Base-by-base conservation (phyloP, 2,888 invertebrate species). In the Crematogaster levior region DNA sequence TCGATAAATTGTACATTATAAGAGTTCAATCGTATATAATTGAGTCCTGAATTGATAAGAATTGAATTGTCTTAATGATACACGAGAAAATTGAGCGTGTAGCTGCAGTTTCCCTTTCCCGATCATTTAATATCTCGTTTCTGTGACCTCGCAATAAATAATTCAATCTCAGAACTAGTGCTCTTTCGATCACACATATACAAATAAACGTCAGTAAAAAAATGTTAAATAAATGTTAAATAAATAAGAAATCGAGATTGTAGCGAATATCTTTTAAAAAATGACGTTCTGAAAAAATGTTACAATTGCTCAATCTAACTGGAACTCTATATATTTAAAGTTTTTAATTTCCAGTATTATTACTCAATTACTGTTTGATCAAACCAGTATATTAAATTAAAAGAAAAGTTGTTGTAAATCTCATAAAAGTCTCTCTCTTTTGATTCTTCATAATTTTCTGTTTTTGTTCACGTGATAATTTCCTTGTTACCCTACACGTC, bases 111-210 rank as follows among this genome's bases (percentile, higher is more conserved):
- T 77, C 24, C 65, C 30, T 77, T 77, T 56, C 56, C 56, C 43
- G 56, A 56, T 43, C 60, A 3, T 74, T 65, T 61, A 65, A 65
- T 53, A 66, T 43, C 65, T 30, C 37, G 77, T 51, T 77, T 66
- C 30, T 30, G 43, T 21, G 30, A 43, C 66, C 53, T 77, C 56
- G 56, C 56, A 56, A 77, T 77, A 77, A 77, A 77, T 77, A 77
- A 77, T 77, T 66, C 24, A 43, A 77, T n/a, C n/a, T n/a, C 21
- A 56, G 56, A 65, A 77, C 43, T 18, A 51, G 24, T 53, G 56
- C 56, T 43, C 43, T 77, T 43, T 77, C 34, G 30, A 30, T 37
- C 10, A 3, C 3, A 48, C n/a, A 30, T 9, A 66, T 12, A 37
- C 1, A n/a, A n/a, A n/a, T n/a, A n/a, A n/a, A n/a, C n/a, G n/a